These are phyloP conservation scores for Heterocephalus glaber DNA, from an alignment of 2,113 vertebrate species.

Conservation along the genomic window DNA sequence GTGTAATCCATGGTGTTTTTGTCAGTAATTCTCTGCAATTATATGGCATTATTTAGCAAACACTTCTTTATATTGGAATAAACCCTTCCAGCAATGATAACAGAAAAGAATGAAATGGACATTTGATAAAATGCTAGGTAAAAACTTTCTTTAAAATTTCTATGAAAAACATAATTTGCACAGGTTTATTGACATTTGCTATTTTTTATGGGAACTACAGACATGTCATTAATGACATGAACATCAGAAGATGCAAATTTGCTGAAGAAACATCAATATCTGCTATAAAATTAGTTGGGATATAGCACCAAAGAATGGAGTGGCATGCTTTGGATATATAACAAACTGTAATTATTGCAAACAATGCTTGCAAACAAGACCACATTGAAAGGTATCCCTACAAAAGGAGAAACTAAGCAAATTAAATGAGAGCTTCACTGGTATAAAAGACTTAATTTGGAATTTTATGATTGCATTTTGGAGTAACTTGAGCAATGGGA, in stretches of 20 bases:
- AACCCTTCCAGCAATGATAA: neutral
- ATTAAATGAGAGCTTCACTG: neutral
- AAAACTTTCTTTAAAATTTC: neutral
- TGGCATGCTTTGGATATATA: neutral
- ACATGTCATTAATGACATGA: neutral
- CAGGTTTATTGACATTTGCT: neutral
- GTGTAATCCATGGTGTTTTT: neutral
- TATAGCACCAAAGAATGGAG: slow-evolving; percentile 17
- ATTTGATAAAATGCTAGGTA: neutral
- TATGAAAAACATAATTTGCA: neutral
- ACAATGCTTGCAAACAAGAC: neutral
- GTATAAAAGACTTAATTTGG: neutral
- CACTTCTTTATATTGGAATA: neutral
- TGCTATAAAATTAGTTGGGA: slow-evolving; percentile 26
- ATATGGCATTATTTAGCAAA: neutral
- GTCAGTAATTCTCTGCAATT: neutral
- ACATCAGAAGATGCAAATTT: neutral
- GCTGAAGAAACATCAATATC: neutral
- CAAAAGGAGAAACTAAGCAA: neutral
- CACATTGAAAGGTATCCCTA: neutral
- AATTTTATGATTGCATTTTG: neutral
- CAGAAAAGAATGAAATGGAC: neutral
- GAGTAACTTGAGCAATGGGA: neutral
- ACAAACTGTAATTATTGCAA: neutral
- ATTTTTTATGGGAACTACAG: neutral